phyloP scores from a whole-genome alignment of 2,797 vertebrate genomes.

The Micromesistius poutassou region DNA sequence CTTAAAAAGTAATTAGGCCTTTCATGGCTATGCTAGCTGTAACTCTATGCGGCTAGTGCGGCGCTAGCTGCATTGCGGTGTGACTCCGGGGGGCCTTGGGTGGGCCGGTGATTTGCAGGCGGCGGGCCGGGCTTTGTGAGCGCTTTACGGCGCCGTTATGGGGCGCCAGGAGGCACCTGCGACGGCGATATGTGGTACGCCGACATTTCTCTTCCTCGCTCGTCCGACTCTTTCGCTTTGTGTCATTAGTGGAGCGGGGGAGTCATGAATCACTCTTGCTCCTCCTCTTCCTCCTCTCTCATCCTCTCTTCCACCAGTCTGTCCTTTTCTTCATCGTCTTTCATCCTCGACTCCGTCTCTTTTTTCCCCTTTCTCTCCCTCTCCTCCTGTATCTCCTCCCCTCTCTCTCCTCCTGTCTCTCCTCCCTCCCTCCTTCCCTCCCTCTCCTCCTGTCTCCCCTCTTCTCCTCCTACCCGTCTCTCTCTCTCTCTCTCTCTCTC shows the following conservation, averaged over 20 bases:
- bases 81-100: constrained; percentile 55
- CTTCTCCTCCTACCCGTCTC: neutral
- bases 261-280: constrained; percentile 76
- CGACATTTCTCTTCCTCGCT: constrained; percentile 79
- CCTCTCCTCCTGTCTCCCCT: constrained; percentile 61
- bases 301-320: neutral
- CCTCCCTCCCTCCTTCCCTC: constrained; percentile 64
- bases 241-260: constrained; percentile 80
- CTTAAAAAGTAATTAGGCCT: constrained; percentile 71
- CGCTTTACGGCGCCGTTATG: constrained; percentile 72
- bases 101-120: constrained; percentile 66
- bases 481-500: neutral
- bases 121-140: constrained; percentile 66
- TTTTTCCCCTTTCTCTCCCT: constrained; percentile 57
- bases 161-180: constrained; percentile 71
- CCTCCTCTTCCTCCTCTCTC: constrained; percentile 56
- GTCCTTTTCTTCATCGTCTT: constrained; percentile 62
- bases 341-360: constrained; percentile 46
- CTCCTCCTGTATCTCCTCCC: constrained; percentile 52
- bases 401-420: constrained; percentile 42
- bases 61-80: constrained; percentile 49
- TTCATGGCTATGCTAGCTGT: constrained; percentile 37
- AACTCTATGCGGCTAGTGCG: constrained; percentile 29
- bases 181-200: constrained; percentile 69
- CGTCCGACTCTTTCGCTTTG: constrained; percentile 74